phyloP scores from a whole-genome alignment of 2,888 invertebrate genomes.

The Branchellion lobata region DNA sequence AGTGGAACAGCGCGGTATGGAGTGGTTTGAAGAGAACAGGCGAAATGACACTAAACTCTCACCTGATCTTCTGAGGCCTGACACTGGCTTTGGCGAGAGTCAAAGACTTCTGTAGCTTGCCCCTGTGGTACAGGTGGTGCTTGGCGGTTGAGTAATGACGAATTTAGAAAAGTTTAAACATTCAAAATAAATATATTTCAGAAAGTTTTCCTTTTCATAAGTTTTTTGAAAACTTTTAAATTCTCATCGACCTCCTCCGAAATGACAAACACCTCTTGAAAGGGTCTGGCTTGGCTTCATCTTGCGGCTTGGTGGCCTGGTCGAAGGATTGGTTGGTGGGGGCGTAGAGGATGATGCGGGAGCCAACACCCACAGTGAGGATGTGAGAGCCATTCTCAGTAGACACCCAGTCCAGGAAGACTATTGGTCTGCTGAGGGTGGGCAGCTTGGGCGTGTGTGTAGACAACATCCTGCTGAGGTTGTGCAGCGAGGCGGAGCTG shows the following conservation, averaged over 20 bases:
- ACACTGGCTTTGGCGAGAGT: slow-evolving; percentile 5
- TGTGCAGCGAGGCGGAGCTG: slow-evolving; percentile 58
- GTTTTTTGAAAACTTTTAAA: too few species aligned
- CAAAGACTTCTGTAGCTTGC: slow-evolving; percentile 28
- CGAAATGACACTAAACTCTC: too few species aligned
- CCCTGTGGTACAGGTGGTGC: slow-evolving; percentile 2
- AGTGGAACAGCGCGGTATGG: too few species aligned
- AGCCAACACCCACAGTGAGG: slow-evolving; percentile 85
- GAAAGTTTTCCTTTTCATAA: background rate
- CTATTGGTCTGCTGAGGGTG: slow-evolving; percentile 66
- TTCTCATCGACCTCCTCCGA: background rate
- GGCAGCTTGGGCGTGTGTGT: slow-evolving; percentile 51
- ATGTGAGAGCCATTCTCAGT: slow-evolving; percentile 98
- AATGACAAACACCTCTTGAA: background rate
- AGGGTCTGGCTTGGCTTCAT: background rate
- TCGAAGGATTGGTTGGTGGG: slow-evolving; percentile 73
- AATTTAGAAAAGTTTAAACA: background rate
- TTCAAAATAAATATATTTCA: background rate
- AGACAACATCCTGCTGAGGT: slow-evolving; percentile 49
- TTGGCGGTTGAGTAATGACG: too few species aligned
- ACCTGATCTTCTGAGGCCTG: slow-evolving; percentile 14
- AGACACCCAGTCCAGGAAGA: slow-evolving; percentile 97
- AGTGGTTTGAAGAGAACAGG: too few species aligned
- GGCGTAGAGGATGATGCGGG: slow-evolving; percentile 52
- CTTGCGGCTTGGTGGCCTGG: background rate